Evolutionary conservation across 2,113 vertebrate genomes (phyloP), one percentile per base, ranked within the genome.

Genomic region (Loxodonta africana): DNA sequence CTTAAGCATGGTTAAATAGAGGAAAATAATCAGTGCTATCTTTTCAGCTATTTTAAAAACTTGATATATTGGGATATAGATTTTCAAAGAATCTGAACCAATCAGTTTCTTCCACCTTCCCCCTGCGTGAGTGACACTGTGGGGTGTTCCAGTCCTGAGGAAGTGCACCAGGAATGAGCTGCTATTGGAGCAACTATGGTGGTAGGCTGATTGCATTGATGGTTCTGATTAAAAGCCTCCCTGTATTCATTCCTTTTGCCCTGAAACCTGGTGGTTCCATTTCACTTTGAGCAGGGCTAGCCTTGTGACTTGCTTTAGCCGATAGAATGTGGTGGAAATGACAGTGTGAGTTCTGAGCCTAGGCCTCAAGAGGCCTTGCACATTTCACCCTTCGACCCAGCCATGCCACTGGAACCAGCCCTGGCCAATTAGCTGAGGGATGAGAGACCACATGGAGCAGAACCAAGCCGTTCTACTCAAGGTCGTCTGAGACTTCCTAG

Each of bases 21-120:
- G 23, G 46, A 33, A 82, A 83, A 46, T 12, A 62, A 83, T 4
- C 30, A 95, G 65, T 83, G 30, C 0, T 37, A 62, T 37, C 23
- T 44, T 28, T 93, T 91, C 25, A 67, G 37, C 51, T 90, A 18
- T 37, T 83, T 48, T 37, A 77, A 88, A 88, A 76, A 57, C 21
- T 6, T 26, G 17, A 78, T 77, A 12, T 53, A 30, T 84, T 65
- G 46, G 44, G 77, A 28, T 46, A 28, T 8, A 48, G 1, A 14
- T 89, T 88, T 93, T 90, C 74, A 62, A 88, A 86, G 60, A 67
- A 77, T 88, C 30, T 82, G 73, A 82, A 5, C 73, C 48, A 46
- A 21, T 80, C 48, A 20, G 5, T 18, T 60, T 89, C 88, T 11
- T 51, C 2, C 8, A 5, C 7, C 5, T 25, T 76, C 17, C 10